Percentiles rank a stretch among this genome's conserved stretches.
These are phyloP conservation scores for Bucorvus abyssinicus DNA, from an alignment of 2,797 vertebrate species.

Conservation along the genomic window DNA sequence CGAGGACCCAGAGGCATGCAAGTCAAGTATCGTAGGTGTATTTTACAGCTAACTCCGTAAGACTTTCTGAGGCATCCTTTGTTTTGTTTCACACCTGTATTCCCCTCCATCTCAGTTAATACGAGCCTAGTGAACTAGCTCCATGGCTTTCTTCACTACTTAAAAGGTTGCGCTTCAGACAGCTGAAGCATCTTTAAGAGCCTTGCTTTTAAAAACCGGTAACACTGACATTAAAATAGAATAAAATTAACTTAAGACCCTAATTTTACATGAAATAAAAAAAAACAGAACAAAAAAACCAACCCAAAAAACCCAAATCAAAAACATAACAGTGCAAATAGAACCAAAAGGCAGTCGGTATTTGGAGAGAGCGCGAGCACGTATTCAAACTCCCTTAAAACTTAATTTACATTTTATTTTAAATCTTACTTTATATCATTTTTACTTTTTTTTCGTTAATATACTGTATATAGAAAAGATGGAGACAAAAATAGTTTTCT, in stretches of 20 bases:
- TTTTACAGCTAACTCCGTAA: conserved; percentile 80
- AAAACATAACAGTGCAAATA: conserved; percentile 74
- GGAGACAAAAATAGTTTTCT: conserved; percentile 84
- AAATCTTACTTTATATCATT: conserved; percentile 72
- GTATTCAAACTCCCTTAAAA: conserved; percentile 69
- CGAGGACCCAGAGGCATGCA: conserved; percentile 90
- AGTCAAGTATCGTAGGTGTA: conserved; percentile 78
- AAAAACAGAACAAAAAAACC: not conserved
- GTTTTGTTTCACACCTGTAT: conserved; percentile 51
- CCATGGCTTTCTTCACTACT: conserved; percentile 71
- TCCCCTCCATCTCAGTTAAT: conserved; percentile 67
- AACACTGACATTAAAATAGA: conserved; percentile 71
- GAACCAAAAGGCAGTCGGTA: conserved; percentile 76
- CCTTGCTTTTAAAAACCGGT: conserved; percentile 47
- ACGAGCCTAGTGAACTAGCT: conserved; percentile 67
- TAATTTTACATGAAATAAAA: conserved; percentile 52
- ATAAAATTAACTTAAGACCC: conserved; percentile 74
- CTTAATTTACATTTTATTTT: conserved; percentile 69
- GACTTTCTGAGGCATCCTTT: conserved; percentile 77
- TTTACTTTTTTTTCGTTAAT: conserved; percentile 68
- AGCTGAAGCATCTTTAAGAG: conserved; percentile 73
- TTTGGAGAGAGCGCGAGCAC: conserved; percentile 57
- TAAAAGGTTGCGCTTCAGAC: conserved; percentile 69
- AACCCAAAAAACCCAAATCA: not conserved
- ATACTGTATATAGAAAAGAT: conserved; percentile 79